These are phyloP conservation scores for Arge pagana DNA, from an alignment of 2,888 invertebrate species.

Conservation along the genomic window DNA sequence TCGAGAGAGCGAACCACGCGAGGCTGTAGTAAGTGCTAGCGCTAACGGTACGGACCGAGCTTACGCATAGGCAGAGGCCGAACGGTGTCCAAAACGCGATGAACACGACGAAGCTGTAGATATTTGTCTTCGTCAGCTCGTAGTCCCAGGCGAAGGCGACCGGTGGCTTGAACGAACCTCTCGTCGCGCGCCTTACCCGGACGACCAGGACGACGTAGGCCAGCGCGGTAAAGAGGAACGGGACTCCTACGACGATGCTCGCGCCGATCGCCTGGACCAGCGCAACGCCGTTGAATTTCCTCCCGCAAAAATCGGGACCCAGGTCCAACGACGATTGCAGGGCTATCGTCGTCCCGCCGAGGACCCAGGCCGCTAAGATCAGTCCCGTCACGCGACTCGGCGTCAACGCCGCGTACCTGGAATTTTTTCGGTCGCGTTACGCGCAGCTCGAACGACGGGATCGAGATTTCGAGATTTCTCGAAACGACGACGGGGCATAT, in stretches of 20 bases:
- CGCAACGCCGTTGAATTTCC: conserved; percentile 62
- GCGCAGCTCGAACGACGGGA: too few species aligned
- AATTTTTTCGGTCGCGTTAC: too few species aligned
- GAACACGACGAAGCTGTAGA: conserved; percentile 68
- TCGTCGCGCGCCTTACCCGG: conserved; percentile 61
- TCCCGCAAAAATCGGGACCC: conserved; percentile 73
- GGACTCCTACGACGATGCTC: conserved; percentile 65
- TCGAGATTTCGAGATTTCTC: too few species aligned
- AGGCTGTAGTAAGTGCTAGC: conserved; percentile 68
- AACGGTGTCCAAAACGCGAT: conserved; percentile 73
- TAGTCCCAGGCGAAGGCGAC: conserved; percentile 68
- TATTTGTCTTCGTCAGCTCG: conserved; percentile 67
- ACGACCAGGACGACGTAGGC: conserved; percentile 62
- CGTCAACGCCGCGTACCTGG: conserved; percentile 59
- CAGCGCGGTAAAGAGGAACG: conserved; percentile 63
- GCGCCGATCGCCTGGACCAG: conserved; percentile 65
- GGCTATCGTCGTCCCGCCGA: conserved; percentile 63
- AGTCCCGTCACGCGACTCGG: conserved; percentile 61
- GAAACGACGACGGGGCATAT: too few species aligned
- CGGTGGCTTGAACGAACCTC: conserved; percentile 68
- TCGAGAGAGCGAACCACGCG: conserved; percentile 72
- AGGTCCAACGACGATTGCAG: conserved; percentile 66
- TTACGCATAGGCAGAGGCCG: conserved; percentile 64
- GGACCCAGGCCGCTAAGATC: conserved; percentile 63
- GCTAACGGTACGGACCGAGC: conserved; percentile 60